phyloP scores from a whole-genome alignment of 1,140 invertebrate species.

The Eciton burchellii region DNA sequence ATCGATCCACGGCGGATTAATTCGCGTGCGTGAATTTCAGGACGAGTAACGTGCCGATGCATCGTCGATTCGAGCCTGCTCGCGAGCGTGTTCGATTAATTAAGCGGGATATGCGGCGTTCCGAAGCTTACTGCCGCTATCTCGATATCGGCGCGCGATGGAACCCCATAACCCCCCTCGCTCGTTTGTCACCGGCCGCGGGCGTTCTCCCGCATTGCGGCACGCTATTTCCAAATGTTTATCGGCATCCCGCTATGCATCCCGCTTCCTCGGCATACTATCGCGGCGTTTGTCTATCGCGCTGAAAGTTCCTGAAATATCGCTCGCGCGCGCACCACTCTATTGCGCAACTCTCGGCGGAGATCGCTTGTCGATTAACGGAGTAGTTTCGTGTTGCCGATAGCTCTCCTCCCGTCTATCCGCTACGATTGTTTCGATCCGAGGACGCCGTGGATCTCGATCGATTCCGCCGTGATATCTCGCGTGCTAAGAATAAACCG shows the following conservation, averaged over 20 bases:
- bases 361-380: slow-evolving; percentile 59
- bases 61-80: background rate
- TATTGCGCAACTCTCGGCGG: slow-evolving; percentile 42
- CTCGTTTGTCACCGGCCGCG: slow-evolving; percentile 49
- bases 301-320: slow-evolving; percentile 60
- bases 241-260: slow-evolving; percentile 34
- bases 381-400: slow-evolving; percentile 63
- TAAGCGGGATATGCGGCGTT: slow-evolving; percentile 3
- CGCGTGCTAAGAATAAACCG: slow-evolving; percentile 30
- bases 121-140: slow-evolving; percentile 8
- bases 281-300: slow-evolving; percentile 48
- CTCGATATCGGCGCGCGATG: slow-evolving; percentile 7
- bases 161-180: slow-evolving; percentile 5
- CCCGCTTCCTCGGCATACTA: slow-evolving; percentile 52
- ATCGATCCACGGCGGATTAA: slow-evolving; percentile 47
- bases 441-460: slow-evolving; percentile 28
- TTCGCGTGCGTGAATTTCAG: background rate
- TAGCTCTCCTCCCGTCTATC: slow-evolving; percentile 37
- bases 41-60: background rate
- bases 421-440: slow-evolving; percentile 42
- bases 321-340: slow-evolving; percentile 5
- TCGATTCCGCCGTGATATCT: slow-evolving; percentile 39
- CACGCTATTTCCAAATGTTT: slow-evolving; percentile 59
- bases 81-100: slow-evolving; percentile 36
- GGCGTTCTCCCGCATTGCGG: slow-evolving; percentile 33